Conservation (phyloP, 2,888 invertebrate species). For the Callosobruchus maculatus region DNA sequence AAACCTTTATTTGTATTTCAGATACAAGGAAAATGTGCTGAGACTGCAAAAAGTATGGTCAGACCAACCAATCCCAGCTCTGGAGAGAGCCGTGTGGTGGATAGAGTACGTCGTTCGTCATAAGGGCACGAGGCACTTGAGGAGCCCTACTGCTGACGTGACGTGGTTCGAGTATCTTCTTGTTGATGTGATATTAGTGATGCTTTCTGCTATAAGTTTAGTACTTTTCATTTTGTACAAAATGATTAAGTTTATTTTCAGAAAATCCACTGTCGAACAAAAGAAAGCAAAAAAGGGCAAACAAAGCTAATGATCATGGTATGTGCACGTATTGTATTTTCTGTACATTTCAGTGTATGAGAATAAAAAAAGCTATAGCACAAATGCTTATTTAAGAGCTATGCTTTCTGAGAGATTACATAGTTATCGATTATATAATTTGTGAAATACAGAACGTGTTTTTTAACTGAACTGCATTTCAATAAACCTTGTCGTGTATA, state of each 20-base stretch:
- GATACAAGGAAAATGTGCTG: constrained; percentile 27
- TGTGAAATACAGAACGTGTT: too few species aligned
- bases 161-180: constrained; percentile 47
- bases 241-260: not conserved
- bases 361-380: too few species aligned
- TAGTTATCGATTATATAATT: too few species aligned
- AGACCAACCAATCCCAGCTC: constrained; percentile 29
- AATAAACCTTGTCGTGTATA: too few species aligned
- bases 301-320: not conserved
- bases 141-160: constrained; percentile 48
- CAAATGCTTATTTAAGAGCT: too few species aligned
- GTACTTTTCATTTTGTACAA: not conserved
- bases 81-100: constrained; percentile 37
- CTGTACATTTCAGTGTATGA: too few species aligned
- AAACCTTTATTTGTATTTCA: constrained; percentile 9
- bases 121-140: constrained; percentile 49
- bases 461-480: too few species aligned
- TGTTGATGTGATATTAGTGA: constrained; percentile 40
- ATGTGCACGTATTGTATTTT: too few species aligned
- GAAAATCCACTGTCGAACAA: not conserved
- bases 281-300: not conserved
- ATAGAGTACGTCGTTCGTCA: constrained; percentile 33
- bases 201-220: constrained; percentile 3
- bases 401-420: too few species aligned
- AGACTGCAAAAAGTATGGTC: constrained; percentile 19